Conservation (phyloP, 37 sponge, comb jelly and placozoan genomes). For the Tethya wilhelma region DNA sequence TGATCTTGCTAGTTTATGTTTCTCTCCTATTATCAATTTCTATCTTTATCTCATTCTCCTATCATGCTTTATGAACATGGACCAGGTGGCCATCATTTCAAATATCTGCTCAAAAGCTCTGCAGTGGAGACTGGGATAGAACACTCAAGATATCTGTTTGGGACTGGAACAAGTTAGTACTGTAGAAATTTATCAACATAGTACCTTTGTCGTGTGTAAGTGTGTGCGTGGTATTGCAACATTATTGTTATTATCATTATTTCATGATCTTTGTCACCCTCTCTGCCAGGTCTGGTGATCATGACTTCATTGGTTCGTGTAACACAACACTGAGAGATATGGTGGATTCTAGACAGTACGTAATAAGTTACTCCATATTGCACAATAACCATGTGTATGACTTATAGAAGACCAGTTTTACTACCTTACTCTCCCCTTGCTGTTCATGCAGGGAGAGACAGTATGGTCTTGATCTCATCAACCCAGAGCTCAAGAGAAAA, state of each 20-base stretch:
- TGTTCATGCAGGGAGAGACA: too few species aligned
- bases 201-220: neutral
- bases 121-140: slow-evolving; percentile 89
- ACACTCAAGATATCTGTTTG: slow-evolving; percentile 77
- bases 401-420: too few species aligned
- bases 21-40: too few species aligned
- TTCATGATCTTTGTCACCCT: neutral
- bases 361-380: too few species aligned
- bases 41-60: too few species aligned
- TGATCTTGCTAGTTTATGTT: too few species aligned
- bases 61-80: too few species aligned
- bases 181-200: neutral
- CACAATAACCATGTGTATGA: too few species aligned
- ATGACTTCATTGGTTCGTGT: slow-evolving; percentile 77
- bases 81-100: slow-evolving; percentile 81
- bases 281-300: slow-evolving; percentile 61
- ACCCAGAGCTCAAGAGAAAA: slow-evolving; percentile 71
- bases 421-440: too few species aligned
- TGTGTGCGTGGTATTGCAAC: too few species aligned
- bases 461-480: slow-evolving; percentile 70
- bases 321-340: slow-evolving; percentile 69
- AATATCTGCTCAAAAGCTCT: slow-evolving; percentile 70
- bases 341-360: too few species aligned
- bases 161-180: slow-evolving; percentile 87
- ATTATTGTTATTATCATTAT: too few species aligned